A percentile compares a stretch with the other conserved stretches of the same genome.
phyloP scores from a whole-genome alignment of 2,113 vertebrate genomes.

The Plestiodon gilberti region DNA sequence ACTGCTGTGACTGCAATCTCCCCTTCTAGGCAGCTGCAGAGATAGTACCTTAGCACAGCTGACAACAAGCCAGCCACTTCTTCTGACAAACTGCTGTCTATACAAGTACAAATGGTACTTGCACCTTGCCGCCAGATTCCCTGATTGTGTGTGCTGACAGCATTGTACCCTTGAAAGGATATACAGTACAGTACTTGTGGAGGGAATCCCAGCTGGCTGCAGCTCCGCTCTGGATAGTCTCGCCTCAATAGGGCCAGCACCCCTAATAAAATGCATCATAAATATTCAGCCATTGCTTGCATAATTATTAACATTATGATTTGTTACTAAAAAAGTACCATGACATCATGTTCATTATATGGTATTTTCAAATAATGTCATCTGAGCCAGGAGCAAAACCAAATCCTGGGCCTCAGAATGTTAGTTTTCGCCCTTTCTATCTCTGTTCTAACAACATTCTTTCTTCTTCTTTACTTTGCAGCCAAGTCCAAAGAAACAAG shows the following conservation, averaged over 20 bases:
- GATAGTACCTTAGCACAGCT: not conserved
- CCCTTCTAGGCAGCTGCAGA: not conserved
- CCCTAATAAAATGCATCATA: not conserved
- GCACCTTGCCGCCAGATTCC: not conserved
- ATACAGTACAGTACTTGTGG: not conserved
- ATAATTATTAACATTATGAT: not conserved
- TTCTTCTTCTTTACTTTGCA: constrained; percentile 48
- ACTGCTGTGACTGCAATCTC: not conserved
- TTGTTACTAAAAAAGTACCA: not conserved
- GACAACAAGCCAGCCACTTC: not conserved
- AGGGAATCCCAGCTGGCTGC: not conserved
- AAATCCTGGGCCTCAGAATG: not conserved
- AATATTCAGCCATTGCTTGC: not conserved
- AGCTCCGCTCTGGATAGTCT: not conserved
- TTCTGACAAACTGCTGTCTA: not conserved
- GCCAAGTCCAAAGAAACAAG: constrained; percentile 69
- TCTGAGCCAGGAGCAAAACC: not conserved
- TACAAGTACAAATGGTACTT: not conserved
- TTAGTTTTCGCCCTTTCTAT: not conserved
- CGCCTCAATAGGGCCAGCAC: no score
- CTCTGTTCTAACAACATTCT: constrained; percentile 22
- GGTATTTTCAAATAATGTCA: not conserved
- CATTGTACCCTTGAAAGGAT: not conserved
- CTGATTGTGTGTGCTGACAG: not conserved
- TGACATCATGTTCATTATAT: not conserved